phyloP scores from a whole-genome alignment of 2,888 invertebrate genomes.

The Microctonus hyperodae region DNA sequence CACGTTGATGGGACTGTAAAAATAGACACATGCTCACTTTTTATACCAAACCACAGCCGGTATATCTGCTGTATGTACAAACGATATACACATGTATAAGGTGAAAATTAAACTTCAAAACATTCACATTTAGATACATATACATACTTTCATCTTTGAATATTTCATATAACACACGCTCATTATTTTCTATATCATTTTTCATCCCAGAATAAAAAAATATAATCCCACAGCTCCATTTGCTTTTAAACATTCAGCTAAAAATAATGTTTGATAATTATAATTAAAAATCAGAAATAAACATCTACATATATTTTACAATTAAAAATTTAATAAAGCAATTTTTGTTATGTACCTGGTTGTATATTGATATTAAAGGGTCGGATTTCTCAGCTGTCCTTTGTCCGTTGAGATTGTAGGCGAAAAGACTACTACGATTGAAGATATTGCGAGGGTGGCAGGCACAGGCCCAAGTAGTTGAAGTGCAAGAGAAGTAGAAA shows the following conservation, averaged over 20 bases:
- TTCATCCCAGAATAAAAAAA: too few relatives aligned
- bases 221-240: too few relatives aligned
- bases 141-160: not conserved
- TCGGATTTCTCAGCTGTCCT: conserved; percentile 28
- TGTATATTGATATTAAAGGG: not conserved
- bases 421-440: conserved; percentile 2
- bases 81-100: not conserved
- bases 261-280: too few relatives aligned
- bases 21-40: conserved; percentile 10
- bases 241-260: too few relatives aligned
- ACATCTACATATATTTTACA: too few relatives aligned
- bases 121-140: not conserved
- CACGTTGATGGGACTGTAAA: conserved; percentile 18
- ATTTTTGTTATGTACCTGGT: too few relatives aligned
- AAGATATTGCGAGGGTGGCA: conserved; percentile 24
- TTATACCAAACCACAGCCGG: not conserved
- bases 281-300: too few relatives aligned
- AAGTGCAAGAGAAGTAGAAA: not conserved
- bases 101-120: not conserved
- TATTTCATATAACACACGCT: too few relatives aligned
- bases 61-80: not conserved
- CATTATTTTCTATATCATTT: too few relatives aligned
- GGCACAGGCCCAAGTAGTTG: conserved; percentile 18
- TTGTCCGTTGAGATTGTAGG: conserved; percentile 18
- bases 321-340: too few relatives aligned